Percentiles rank a stretch among this genome's conserved stretches.
Conservation (phyloP, 1,140 invertebrate genomes). For the Drosophila albomicans region DNA sequence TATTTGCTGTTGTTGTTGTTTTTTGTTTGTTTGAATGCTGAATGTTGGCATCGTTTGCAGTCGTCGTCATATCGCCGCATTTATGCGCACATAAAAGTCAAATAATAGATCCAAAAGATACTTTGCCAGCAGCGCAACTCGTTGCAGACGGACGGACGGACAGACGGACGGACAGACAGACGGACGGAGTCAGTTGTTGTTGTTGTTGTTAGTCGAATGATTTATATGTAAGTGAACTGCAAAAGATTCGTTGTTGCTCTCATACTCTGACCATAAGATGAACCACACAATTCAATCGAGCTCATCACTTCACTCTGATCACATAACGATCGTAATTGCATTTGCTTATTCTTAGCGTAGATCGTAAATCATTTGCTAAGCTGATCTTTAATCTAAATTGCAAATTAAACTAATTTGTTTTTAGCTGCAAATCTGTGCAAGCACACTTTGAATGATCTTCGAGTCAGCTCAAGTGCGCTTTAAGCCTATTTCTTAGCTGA, state of each 20-base stretch:
- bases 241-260: constrained; percentile 3
- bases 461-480: too few species aligned
- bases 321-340: too few species aligned
- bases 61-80: constrained; percentile 78
- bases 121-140: constrained; percentile 63
- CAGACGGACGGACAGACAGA: constrained; percentile 10
- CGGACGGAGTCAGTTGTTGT: constrained; percentile 12
- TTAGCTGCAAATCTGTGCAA: too few species aligned
- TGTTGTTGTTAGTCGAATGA: constrained; percentile 64
- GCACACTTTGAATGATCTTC: too few species aligned
- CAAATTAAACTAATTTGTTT: too few species aligned
- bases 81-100: constrained; percentile 84
- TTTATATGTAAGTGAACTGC: constrained; percentile 57
- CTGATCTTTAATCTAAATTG: too few species aligned
- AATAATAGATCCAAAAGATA: constrained; percentile 84
- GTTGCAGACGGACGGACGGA: constrained; percentile 28
- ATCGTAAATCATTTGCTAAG: too few species aligned
- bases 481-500: too few species aligned
- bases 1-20: constrained; percentile 19
- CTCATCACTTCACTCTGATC: not conserved
- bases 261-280: constrained; percentile 18
- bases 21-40: constrained; percentile 14
- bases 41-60: constrained; percentile 54
- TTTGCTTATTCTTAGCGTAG: too few species aligned
- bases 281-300: constrained; percentile 9